Percentiles rank a stretch among this genome's conserved stretches.
phyloP scores from a whole-genome alignment of 2,888 invertebrate genomes.

The Plebejus anna region DNA sequence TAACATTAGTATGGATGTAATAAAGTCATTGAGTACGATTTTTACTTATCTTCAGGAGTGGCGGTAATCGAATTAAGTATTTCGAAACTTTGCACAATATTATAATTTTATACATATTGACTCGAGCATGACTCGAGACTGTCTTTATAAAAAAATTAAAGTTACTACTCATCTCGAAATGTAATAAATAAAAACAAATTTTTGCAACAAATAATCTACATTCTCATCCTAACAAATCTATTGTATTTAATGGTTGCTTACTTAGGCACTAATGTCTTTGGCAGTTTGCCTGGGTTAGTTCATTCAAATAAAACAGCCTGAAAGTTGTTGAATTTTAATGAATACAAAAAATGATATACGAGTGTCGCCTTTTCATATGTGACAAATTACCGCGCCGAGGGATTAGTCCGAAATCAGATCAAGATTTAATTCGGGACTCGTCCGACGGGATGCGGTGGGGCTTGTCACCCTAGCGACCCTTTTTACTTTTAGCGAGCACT shows the following conservation, averaged over 20 bases:
- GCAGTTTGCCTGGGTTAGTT: neutral
- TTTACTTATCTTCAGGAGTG: too few relatives aligned
- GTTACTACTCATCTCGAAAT: neutral
- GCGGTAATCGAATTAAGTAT: too few relatives aligned
- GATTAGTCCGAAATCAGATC: constrained; percentile 12
- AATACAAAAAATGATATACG: neutral
- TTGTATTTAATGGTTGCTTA: neutral
- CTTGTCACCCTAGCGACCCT: constrained; percentile 44
- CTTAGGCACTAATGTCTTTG: constrained; percentile 1
- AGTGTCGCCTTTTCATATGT: neutral
- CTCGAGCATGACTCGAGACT: neutral
- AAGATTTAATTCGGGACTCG: constrained; percentile 25
- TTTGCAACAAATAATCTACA: neutral
- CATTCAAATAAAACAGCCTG: neutral
- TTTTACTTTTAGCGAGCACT: constrained; percentile 51
- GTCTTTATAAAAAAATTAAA: neutral
- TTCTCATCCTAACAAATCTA: constrained; percentile 5
- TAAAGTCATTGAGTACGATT: too few relatives aligned
- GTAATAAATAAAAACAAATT: neutral
- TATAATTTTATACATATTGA: too few relatives aligned
- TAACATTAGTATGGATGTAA: too few relatives aligned
- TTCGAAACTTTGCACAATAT: too few relatives aligned
- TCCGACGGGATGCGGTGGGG: neutral
- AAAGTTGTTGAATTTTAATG: constrained; percentile 18
- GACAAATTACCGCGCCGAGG: constrained; percentile 1